Evolutionary conservation across 2,797 vertebrate genomes (phyloP).

Genomic region (Schizopygopsis pylzovi): DNA sequence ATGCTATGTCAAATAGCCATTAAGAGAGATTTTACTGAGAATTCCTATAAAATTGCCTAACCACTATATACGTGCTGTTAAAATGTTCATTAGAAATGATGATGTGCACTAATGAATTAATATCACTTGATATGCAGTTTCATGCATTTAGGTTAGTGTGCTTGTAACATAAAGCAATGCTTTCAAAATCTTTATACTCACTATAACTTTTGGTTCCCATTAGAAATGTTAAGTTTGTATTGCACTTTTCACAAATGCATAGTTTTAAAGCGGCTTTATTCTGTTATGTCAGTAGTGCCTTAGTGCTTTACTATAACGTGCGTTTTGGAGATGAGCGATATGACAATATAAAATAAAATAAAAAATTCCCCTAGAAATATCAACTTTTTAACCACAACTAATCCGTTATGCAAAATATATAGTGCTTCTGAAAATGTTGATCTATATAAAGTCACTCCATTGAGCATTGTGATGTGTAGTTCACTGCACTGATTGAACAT

Average conservation of each 20-base stretch:
- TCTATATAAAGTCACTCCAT: neutral
- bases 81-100: neutral
- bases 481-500: conserved; percentile 6
- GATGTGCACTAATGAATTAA: neutral
- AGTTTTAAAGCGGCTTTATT: neutral
- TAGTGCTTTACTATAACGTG: neutral
- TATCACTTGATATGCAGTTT: neutral
- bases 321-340: neutral
- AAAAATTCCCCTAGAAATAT: neutral
- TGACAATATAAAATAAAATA: neutral
- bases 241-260: neutral
- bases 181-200: neutral
- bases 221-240: neutral
- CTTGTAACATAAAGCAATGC: neutral
- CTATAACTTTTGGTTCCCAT: neutral
- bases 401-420: neutral
- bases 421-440: neutral
- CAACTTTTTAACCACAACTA: too few species aligned
- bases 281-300: neutral
- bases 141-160: neutral
- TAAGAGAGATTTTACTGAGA: too few species aligned
- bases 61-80: neutral
- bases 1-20: neutral
- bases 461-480: neutral
- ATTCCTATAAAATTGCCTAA: neutral